Conservation (phyloP, 2,888 invertebrate species). For the Pelosia muscerda region DNA sequence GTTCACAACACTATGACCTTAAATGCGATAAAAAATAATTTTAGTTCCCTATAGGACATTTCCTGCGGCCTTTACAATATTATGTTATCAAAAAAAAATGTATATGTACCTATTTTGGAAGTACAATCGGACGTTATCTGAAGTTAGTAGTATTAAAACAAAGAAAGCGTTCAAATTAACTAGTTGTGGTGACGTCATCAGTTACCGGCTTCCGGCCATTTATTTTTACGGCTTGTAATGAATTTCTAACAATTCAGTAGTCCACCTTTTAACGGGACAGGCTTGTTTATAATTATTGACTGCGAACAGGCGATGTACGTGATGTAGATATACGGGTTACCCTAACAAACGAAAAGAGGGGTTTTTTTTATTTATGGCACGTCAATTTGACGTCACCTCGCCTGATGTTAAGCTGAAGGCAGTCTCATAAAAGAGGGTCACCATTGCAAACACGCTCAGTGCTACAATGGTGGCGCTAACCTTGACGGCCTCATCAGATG, state of each 20-base stretch:
- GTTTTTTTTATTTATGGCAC: too few relatives aligned
- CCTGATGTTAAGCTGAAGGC: too few relatives aligned
- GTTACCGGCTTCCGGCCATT: conserved; percentile 44
- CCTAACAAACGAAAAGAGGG: too few relatives aligned
- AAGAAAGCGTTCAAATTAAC: conserved; percentile 41
- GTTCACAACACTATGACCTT: neutral
- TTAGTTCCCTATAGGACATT: neutral
- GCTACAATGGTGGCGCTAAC: too few relatives aligned
- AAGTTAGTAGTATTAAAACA: conserved; percentile 14
- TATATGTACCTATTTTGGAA: neutral
- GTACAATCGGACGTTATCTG: neutral
- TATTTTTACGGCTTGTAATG: conserved; percentile 29
- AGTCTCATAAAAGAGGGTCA: too few relatives aligned
- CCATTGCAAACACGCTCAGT: too few relatives aligned
- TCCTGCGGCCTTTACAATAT: neutral
- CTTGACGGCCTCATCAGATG: too few relatives aligned
- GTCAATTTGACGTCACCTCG: too few relatives aligned
- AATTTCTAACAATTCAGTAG: conserved; percentile 11
- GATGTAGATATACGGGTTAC: too few relatives aligned
- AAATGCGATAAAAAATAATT: neutral
- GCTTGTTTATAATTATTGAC: neutral
- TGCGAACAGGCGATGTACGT: neutral
- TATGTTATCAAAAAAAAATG: neutral
- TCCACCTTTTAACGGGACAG: conserved; percentile 9
- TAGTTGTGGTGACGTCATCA: conserved; percentile 34